A percentile compares a stretch with the other conserved stretches of the same genome.
These are phyloP conservation scores for Thaumetopoea pityocampa DNA, from an alignment of 1,140 invertebrate genomes.

Conservation along the genomic window DNA sequence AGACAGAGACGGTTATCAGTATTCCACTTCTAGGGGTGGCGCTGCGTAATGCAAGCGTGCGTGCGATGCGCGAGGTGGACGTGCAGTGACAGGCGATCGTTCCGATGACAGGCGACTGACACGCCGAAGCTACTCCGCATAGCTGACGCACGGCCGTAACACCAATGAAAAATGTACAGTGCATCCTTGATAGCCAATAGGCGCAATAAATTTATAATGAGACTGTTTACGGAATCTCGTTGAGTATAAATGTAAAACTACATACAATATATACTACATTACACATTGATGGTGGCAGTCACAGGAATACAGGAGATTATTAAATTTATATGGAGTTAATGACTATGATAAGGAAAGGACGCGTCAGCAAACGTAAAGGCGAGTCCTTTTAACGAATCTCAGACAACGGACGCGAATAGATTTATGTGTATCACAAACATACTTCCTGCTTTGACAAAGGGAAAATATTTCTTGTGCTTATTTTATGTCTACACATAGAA, in stretches of 20 bases:
- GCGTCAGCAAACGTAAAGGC: conserved; percentile 51
- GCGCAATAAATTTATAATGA: conserved; percentile 35
- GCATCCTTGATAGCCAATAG: conserved; percentile 43
- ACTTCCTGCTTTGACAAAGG: conserved; percentile 59
- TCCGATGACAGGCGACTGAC: conserved; percentile 62
- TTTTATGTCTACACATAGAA: conserved; percentile 33
- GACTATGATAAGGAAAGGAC: conserved; percentile 53
- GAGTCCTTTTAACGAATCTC: conserved; percentile 49
- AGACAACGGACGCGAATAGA: conserved; percentile 59
- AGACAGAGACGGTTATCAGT: conserved; percentile 51
- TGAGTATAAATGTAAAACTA: conserved; percentile 8
- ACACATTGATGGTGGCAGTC: conserved; percentile 20
- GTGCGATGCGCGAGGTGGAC: conserved; percentile 69
- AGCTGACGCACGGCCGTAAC: conserved; percentile 57
- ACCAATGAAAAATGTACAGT: conserved; percentile 43
- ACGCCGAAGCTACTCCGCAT: conserved; percentile 46
- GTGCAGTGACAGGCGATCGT: conserved; percentile 67
- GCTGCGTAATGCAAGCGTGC: conserved; percentile 74
- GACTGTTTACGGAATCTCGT: conserved; percentile 25
- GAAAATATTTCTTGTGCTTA: conserved; percentile 46
- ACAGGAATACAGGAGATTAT: conserved; percentile 41
- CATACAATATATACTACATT: no score
- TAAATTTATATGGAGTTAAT: conserved; percentile 33
- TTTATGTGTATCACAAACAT: conserved; percentile 64
- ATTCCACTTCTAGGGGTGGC: conserved; percentile 61